Base-by-base conservation (phyloP, 2,888 invertebrate species). In the Yponomeuta sedellus region DNA sequence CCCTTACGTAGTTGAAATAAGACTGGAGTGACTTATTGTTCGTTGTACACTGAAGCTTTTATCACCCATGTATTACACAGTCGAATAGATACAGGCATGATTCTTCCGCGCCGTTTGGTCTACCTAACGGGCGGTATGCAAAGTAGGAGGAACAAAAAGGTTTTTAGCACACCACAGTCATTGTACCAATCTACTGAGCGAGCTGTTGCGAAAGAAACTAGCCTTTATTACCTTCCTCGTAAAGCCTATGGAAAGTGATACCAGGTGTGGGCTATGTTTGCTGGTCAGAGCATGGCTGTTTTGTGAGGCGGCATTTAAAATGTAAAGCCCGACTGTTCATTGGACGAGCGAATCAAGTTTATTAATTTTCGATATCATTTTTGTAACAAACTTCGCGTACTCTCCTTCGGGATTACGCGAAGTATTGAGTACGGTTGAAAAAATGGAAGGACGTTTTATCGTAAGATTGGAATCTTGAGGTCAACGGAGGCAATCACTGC, bases 31-130 rank as follows among this genome's bases (percentile, higher is more conserved):
- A 3, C 44, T 12, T 52, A 52, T 52, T 52, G 44, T 52, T 52
- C 44, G 16, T 5, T 52, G 16, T 52, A 52, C 44, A 52, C 44
- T 59, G 61, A 34, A 61, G 34, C 34, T 25, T 34, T 34, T 61
- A 34, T 34, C 22, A 61, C 22, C 28, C 61, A 34, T 34, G 16
- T 34, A 63, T 63, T 63, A 22, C 6, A 22, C 25, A n/a, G 40
- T 40, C n/a, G 44, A 63, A 63, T 44, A 63, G 63, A 63, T 63
- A 44, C n/a, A 40, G 19, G 44, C 22, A 25, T 22, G 22, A 44
- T 63, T 40, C 63, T 63, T 63, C 63, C 63, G 63, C 63, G 20
- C 52, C 20, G 63, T 40, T 63, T 44, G 44, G 63, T 44, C n/a
- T 11, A 10, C 19, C 59, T 63, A 63, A 63, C 63, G 63, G 63